Evolutionary conservation across 2,888 invertebrate genomes (phyloP).

Genomic region (Abrostola triplasia): DNA sequence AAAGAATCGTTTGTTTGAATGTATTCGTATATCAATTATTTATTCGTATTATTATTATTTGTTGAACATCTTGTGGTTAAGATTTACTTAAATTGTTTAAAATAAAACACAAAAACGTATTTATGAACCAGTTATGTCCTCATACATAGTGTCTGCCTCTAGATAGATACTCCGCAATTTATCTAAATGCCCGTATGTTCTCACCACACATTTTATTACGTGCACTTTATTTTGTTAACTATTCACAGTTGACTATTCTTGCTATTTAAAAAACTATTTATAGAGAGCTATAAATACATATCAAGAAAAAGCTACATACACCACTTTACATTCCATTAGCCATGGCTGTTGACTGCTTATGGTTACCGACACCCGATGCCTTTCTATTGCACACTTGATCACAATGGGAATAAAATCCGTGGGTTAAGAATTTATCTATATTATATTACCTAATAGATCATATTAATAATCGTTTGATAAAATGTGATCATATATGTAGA

Average conservation of each 20-base stretch:
- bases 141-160: conserved; percentile 1
- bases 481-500: conserved; percentile 54
- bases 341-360: conserved; percentile 33
- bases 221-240: conserved; percentile 32
- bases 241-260: conserved; percentile 22
- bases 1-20: conserved; percentile 54
- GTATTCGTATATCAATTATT: conserved; percentile 17
- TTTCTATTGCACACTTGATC: neutral
- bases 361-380: conserved; percentile 3
- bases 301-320: conserved; percentile 28
- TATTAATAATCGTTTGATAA: conserved; percentile 27
- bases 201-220: conserved; percentile 20
- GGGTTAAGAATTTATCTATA: neutral
- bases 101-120: too few species aligned
- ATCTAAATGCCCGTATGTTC: conserved; percentile 20
- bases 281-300: conserved; percentile 33
- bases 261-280: conserved; percentile 28
- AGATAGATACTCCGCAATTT: conserved; percentile 8
- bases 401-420: neutral
- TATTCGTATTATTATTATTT: neutral
- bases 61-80: too few species aligned
- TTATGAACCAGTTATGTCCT: neutral
- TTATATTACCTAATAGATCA: neutral
- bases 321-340: conserved; percentile 41
- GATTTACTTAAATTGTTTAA: too few species aligned